Conservation (phyloP, 2,797 vertebrate species). For the Artibeus lituratus region DNA sequence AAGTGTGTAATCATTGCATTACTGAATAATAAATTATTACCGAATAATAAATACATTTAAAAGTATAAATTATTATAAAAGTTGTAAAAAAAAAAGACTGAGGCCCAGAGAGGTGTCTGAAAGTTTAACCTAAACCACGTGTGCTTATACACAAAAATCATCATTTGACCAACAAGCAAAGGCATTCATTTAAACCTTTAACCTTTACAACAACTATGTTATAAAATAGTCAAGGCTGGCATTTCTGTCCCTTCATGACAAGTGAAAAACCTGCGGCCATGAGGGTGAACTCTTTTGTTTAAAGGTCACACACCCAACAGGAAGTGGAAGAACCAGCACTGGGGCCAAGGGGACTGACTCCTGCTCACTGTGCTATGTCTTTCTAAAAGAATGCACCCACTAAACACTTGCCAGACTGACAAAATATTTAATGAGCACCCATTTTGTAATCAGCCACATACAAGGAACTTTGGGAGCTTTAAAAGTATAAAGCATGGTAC, state of each 20-base stretch:
- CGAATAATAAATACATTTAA: not conserved
- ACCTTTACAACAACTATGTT: not conserved
- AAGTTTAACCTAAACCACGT: not conserved
- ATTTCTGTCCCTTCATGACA: not conserved
- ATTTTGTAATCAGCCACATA: not conserved
- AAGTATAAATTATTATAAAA: not conserved
- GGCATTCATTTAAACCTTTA: not conserved
- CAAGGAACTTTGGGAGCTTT: not conserved
- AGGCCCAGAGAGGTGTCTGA: not conserved
- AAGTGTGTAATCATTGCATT: not conserved
- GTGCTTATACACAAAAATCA: not conserved
- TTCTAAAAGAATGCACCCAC: not conserved
- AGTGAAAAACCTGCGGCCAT: not conserved
- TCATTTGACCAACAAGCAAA: not conserved
- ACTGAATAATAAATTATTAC: not conserved
- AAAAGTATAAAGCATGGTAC: not conserved
- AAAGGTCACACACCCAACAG: not conserved
- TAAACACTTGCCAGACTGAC: not conserved
- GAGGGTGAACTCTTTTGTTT: not conserved
- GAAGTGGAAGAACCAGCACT: not conserved
- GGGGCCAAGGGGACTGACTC: too few species aligned
- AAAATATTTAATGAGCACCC: not conserved
- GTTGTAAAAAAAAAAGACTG: not conserved
- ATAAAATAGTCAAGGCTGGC: not conserved
- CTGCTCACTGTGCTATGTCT: too few species aligned